phyloP scores from a whole-genome alignment of 2,888 invertebrate genomes.

The Phymatocera aterrima region DNA sequence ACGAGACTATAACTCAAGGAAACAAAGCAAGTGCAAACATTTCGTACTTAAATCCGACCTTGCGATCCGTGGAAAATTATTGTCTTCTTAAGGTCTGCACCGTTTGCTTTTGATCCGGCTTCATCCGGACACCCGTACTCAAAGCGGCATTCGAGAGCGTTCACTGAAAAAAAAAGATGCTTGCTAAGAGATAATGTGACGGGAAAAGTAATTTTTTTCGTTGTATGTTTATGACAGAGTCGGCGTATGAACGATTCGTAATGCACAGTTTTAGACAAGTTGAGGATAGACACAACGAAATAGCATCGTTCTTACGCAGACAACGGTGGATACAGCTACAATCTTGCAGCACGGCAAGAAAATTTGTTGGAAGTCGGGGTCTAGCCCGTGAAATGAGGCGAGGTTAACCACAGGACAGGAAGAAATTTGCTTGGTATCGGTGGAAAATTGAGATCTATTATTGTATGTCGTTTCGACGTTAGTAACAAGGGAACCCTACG shows the following conservation, averaged over 20 bases:
- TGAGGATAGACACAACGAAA: background rate
- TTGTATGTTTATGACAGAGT: too few species aligned
- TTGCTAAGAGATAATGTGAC: too few species aligned
- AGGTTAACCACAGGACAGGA: constrained; percentile 23
- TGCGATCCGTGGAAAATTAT: background rate
- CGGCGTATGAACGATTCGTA: background rate
- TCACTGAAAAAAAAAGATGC: too few species aligned
- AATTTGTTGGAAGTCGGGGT: constrained; percentile 16
- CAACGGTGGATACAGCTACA: background rate
- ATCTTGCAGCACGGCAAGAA: background rate
- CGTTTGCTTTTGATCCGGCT: too few species aligned
- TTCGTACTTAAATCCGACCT: background rate
- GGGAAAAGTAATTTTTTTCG: too few species aligned
- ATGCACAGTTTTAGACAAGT: background rate
- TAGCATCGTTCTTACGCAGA: background rate
- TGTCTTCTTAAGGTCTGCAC: background rate
- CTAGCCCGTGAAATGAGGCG: background rate
- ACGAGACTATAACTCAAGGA: background rate
- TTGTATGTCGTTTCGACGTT: background rate
- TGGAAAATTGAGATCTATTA: constrained; percentile 26
- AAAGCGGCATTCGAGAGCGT: too few species aligned
- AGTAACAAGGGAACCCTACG: too few species aligned
- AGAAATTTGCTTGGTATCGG: constrained; percentile 19
- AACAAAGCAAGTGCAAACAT: constrained; percentile 1
- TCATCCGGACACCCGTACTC: background rate